Evolutionary conservation across 2,797 vertebrate genomes (phyloP), one percentile per base, ranked within the genome.

Genomic region (Bovichtus diacanthus): DNA sequence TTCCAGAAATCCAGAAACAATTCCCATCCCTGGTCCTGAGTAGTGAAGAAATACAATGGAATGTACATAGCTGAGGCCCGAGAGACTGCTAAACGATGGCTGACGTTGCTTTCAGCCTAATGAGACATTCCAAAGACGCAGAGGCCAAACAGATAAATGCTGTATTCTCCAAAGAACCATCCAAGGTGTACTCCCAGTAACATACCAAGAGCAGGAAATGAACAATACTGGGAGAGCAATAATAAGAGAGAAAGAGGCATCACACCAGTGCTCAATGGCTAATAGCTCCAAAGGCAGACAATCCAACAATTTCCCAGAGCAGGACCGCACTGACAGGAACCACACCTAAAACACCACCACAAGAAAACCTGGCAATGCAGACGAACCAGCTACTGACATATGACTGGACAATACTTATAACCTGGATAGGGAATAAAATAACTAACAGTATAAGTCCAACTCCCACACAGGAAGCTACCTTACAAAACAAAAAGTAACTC

Each of bases 11-110:
- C n/a, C n/a, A n/a, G n/a, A n/a, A n/a, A n/a, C n/a, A n/a, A n/a
- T n/a, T n/a, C n/a, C n/a, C n/a, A n/a, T n/a, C n/a, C n/a, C n/a
- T n/a, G n/a, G n/a, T 23, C 6, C 12, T n/a, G 25, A 59, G 19
- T 41, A 27, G 19, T 73, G 49, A 66, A 39, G 18, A 65, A 55
- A 65, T 50, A 70, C 41, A 78, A 73, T 46, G 25, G 59, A 39
- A 68, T 78, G 60, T 67, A 62, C 71, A 74, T 68, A 61, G 73
- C 69, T 55, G 50, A 63, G 60, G 58, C 69, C 63, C 53, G 70
- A 12, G 77, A 78, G 68, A 76, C 59, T 6, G 43, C 67, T 75
- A 67, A 70, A 78, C 60, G 78, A 83, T 81, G 71, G 62, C 46
- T 49, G 49, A 15, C 27, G 55, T 19, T 41, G 31, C 64, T 63